Evolutionary conservation across 2,113 vertebrate genomes (phyloP).

Genomic region (Fulmarus glacialis): DNA sequence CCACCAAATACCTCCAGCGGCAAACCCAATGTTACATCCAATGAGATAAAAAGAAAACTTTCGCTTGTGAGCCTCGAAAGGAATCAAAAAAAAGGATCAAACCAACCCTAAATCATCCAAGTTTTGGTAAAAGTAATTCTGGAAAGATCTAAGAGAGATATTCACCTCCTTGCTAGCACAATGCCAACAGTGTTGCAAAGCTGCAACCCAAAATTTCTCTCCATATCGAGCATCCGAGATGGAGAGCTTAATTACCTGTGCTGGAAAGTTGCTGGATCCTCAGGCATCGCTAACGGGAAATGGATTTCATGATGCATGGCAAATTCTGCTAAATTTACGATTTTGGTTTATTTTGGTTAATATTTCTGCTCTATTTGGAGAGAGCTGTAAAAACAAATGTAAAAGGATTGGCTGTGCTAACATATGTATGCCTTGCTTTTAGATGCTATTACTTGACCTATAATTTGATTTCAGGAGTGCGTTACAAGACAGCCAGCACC

Average conservation of each 20-base stretch:
- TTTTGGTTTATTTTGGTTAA: neutral
- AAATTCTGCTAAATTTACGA: neutral
- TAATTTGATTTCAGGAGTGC: neutral
- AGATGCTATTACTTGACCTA: neutral
- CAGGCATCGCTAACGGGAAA: neutral
- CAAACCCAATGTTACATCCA: neutral
- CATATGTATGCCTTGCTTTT: neutral
- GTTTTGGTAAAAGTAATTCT: neutral
- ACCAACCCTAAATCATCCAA: neutral
- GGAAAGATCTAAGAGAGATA: neutral
- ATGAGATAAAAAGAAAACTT: neutral
- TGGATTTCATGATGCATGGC: neutral
- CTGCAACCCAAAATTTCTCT: neutral
- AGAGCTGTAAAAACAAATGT: neutral
- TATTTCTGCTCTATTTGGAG: neutral
- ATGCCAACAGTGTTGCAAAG: neutral
- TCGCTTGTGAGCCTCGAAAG: fast-evolving
- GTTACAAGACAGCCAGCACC: neutral
- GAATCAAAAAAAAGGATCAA: neutral
- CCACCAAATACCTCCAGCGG: neutral
- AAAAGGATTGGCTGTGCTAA: neutral
- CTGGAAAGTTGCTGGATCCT: neutral
- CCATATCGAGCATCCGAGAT: neutral
- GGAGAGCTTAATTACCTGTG: neutral
- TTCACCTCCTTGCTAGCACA: neutral